phyloP scores from a whole-genome alignment of 92 coral and sea anemone genomes.

The Diadumene lineata region DNA sequence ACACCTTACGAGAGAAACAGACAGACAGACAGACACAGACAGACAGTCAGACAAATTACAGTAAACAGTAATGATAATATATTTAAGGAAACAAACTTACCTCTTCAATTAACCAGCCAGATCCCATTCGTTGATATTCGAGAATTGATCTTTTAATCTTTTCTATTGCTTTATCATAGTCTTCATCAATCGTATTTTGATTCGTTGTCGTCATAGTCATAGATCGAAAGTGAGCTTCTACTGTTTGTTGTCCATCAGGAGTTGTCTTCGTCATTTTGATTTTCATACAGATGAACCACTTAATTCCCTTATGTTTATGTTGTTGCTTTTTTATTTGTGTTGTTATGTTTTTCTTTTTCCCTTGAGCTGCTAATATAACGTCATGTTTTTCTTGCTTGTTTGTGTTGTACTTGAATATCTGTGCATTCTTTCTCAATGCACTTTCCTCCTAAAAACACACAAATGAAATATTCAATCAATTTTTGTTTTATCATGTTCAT shows the following conservation, averaged over 20 bases:
- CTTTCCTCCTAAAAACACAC: not conserved
- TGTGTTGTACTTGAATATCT: constrained; percentile 33
- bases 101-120: constrained; percentile 19
- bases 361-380: constrained; percentile 9
- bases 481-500: too few species aligned
- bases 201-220: constrained; percentile 7
- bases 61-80: not conserved
- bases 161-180: constrained; percentile 20
- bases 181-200: constrained; percentile 20
- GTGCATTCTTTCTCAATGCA: constrained; percentile 28
- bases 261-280: constrained; percentile 32
- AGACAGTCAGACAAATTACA: not conserved
- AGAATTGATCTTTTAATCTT: constrained; percentile 12
- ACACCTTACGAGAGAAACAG: too few species aligned
- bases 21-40: too few species aligned
- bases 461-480: not conserved
- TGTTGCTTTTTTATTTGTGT: not conserved
- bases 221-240: constrained; percentile 43
- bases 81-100: not conserved
- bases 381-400: constrained; percentile 23
- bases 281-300: constrained; percentile 37
- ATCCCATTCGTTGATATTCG: constrained; percentile 18
- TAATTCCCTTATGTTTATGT: not conserved
- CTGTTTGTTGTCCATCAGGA: constrained; percentile 23
- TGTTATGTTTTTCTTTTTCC: constrained; percentile 9